Base-by-base conservation (phyloP, 2,797 vertebrate genomes). In the Rhinogobio ventralis region DNA sequence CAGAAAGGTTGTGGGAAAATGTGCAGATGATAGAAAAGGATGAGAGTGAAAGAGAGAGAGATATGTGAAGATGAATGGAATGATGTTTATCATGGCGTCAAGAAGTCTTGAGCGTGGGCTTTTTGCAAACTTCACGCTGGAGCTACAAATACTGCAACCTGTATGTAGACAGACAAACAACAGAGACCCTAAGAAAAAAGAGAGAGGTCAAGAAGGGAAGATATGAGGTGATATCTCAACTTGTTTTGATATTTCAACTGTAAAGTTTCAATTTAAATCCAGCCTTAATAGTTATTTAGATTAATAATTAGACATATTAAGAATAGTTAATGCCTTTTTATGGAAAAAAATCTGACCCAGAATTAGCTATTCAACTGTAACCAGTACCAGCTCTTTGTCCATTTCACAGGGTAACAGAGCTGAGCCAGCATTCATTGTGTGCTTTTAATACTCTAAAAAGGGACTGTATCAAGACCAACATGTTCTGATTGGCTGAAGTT, bases 121-220 rank as follows among this genome's bases (percentile, higher is more conserved):
- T 85, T 86, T 57, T 9, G 72, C 85, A 90, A 87, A 92, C 85
- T 86, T 95, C 85, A 88, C 94, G 92, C 89, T 55, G 46, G 5
- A 8, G 1, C 66, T 66, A 83, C 72, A 94, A 94, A 95, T 95
- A 93, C 92, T 88, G 77, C 92, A 90, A 68, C 62, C 17, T 79
- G 81, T 84, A 85, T 84, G 85, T 85, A 94, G 92, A 91, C 90
- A 83, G 88, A 92, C 90, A 80, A 49, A 92, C 39, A 10, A 74
- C 51, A 81, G 68, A 85, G 20, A 79, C 33, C 5, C 69, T 45
- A 64, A 46, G 25, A 68, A 78, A 73, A 78, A 53, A n/a, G 71
- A 15, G 1, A 19, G 7, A 28, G 23, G 45, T 82, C 73, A 78
- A 49, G 14, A 78, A 64, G 17, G 23, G 19, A 62, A 53, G 68